Conservation (phyloP, 2,888 invertebrate genomes). For the Brachyptera risi region DNA sequence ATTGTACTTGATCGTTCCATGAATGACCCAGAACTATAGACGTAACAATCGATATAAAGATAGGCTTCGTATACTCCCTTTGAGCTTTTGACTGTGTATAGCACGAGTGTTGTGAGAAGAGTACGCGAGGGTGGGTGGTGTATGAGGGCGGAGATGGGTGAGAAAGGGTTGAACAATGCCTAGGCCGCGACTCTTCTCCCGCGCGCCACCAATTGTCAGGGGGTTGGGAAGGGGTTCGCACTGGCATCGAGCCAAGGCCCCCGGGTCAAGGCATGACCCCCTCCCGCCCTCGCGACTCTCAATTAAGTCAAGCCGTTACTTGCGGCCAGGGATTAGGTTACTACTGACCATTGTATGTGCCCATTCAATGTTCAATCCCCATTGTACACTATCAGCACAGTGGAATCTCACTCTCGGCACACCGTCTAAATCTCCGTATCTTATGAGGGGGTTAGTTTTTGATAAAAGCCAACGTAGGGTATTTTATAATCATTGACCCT, state of each 20-base stretch:
- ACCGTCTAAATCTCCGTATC: too few relatives aligned
- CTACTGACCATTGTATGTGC: background rate
- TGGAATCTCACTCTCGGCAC: too few relatives aligned
- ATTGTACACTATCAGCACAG: too few relatives aligned
- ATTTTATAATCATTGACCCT: background rate
- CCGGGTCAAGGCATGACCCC: conserved; percentile 4
- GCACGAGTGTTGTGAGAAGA: conserved; percentile 1
- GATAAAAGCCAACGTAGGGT: too few relatives aligned
- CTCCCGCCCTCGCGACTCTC: background rate
- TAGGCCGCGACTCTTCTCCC: background rate
- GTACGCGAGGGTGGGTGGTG: too few relatives aligned
- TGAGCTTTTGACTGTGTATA: conserved; percentile 1
- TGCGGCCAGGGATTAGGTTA: conserved; percentile 1
- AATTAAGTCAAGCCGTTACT: background rate
- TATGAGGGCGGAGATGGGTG: background rate
- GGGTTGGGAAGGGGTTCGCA: background rate
- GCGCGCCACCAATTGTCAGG: background rate
- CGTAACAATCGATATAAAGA: conserved; percentile 10
- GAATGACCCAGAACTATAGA: conserved; percentile 8
- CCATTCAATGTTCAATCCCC: background rate
- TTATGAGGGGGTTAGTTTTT: too few relatives aligned
- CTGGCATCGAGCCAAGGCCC: background rate
- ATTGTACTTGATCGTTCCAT: background rate
- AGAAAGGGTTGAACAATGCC: background rate
- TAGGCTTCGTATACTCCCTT: too few relatives aligned